Evolutionary conservation across 1,140 invertebrate genomes (phyloP).

Genomic region (Caligus rogercresseyi): DNA sequence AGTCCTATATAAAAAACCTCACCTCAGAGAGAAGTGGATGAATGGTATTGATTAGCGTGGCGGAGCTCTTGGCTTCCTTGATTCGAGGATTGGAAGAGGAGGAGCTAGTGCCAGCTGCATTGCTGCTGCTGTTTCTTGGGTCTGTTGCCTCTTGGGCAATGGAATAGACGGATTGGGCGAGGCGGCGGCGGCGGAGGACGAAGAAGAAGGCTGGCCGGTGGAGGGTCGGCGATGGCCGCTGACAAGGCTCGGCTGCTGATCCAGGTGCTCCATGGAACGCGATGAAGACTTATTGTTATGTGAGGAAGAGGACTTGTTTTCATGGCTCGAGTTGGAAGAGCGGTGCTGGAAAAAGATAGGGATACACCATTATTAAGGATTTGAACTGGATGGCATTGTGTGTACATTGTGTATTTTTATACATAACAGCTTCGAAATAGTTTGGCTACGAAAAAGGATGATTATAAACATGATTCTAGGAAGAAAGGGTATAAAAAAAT

Average conservation of each 20-base stretch:
- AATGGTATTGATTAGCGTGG: not conserved
- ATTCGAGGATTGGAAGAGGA: not conserved
- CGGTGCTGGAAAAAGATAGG: not conserved
- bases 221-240: not conserved
- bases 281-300: not conserved
- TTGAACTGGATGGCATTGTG: too few relatives aligned
- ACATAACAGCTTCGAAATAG: too few relatives aligned
- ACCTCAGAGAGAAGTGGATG: not conserved
- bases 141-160: not conserved
- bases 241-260: slow-evolving; percentile 22
- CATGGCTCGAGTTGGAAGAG: not conserved
- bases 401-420: too few relatives aligned
- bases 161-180: not conserved
- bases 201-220: not conserved
- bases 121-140: not conserved
- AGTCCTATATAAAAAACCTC: not conserved
- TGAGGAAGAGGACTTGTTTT: too few relatives aligned
- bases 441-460: too few relatives aligned
- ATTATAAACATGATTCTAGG: too few relatives aligned
- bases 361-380: not conserved
- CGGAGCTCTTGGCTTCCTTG: not conserved
- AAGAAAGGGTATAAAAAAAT: too few relatives aligned
- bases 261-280: slow-evolving; percentile 25
- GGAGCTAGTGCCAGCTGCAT: too few relatives aligned
- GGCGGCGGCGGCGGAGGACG: too few relatives aligned